phyloP scores from a whole-genome alignment of 1,140 invertebrate genomes.

The Lethrus apterus region DNA sequence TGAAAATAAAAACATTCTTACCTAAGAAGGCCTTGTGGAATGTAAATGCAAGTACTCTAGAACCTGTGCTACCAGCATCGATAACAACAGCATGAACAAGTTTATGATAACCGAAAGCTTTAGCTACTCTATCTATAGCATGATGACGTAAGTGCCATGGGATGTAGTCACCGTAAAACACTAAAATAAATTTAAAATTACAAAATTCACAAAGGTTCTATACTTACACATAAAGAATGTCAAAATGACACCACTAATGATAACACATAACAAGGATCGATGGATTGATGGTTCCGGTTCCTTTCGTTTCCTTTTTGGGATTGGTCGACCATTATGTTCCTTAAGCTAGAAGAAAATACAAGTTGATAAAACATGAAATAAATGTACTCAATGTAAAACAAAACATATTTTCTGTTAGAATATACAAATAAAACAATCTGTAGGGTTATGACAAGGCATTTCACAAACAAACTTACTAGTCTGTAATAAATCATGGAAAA shows the following conservation, averaged over 20 bases:
- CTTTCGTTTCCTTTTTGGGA: constrained; percentile 26
- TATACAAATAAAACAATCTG: no score
- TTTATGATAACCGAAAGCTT: constrained; percentile 60
- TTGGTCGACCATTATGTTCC: constrained; percentile 29
- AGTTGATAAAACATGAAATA: neutral
- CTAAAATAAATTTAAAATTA: constrained; percentile 26
- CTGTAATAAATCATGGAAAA: constrained; percentile 4
- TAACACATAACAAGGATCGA: constrained; percentile 35
- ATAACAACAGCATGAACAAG: constrained; percentile 86
- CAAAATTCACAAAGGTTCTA: constrained; percentile 1
- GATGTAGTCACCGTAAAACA: constrained; percentile 39
- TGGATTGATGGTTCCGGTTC: constrained; percentile 29
- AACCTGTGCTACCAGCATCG: constrained; percentile 93
- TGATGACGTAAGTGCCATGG: constrained; percentile 40
- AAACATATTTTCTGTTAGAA: no score
- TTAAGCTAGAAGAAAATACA: constrained; percentile 28
- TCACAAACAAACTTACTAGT: constrained; percentile 3
- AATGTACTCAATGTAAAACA: constrained; percentile 2
- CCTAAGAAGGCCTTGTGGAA: constrained; percentile 69
- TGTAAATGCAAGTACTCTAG: constrained; percentile 81
- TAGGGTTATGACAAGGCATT: no score
- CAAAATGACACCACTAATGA: constrained; percentile 35
- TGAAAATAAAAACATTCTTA: constrained; percentile 29
- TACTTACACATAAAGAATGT: constrained; percentile 35
- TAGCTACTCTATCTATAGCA: constrained; percentile 55